Evolutionary conservation across 2,888 invertebrate species (phyloP).

Genomic region (Creontiades dilutus): DNA sequence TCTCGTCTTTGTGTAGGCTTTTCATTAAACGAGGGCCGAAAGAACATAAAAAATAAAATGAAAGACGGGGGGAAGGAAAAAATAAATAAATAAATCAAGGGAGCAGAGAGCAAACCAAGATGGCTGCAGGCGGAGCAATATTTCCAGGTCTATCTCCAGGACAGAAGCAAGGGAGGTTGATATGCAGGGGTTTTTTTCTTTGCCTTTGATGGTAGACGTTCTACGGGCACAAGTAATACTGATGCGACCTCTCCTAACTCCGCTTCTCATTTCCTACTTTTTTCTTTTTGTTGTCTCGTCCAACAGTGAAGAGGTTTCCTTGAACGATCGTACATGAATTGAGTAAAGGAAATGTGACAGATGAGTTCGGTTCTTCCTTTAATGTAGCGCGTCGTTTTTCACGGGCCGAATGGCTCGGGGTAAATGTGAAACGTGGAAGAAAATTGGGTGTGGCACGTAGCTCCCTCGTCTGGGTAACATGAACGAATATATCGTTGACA

Average conservation of each 20-base stretch:
- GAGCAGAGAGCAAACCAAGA: conserved; percentile 54
- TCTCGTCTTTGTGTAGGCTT: conserved; percentile 38
- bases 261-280: conserved; percentile 32
- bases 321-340: neutral
- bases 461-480: too few relatives aligned
- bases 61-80: conserved; percentile 42
- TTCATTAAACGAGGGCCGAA: conserved; percentile 40
- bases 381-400: neutral
- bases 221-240: conserved; percentile 61
- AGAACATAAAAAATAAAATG: conserved; percentile 41
- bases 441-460: too few relatives aligned
- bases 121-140: conserved; percentile 59
- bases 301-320: neutral
- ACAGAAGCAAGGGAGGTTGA: conserved; percentile 19
- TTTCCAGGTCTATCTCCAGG: conserved; percentile 49
- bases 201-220: conserved; percentile 57
- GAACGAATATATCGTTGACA: too few relatives aligned
- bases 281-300: neutral
- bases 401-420: too few relatives aligned
- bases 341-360: conserved; percentile 50
- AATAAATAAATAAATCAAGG: conserved; percentile 60
- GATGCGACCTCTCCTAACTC: conserved; percentile 52
- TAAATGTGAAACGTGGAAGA: too few relatives aligned
- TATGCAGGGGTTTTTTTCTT: conserved; percentile 47
- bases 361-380: neutral